These are phyloP conservation scores for Mellivora capensis DNA, from an alignment of 2,113 vertebrate genomes.

Conservation along the genomic window DNA sequence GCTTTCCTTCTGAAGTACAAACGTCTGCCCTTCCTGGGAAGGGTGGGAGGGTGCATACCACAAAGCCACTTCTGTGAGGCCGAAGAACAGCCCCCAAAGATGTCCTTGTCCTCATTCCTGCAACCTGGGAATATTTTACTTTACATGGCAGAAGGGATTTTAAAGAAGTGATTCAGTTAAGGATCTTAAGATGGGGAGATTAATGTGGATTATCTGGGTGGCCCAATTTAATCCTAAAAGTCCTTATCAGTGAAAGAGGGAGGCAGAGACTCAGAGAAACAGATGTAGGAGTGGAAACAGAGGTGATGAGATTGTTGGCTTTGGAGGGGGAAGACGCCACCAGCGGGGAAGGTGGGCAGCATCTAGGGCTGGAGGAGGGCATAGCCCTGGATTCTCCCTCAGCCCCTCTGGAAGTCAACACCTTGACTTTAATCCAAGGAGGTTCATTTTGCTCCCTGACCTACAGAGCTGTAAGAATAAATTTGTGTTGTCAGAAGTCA, in stretches of 20 bases:
- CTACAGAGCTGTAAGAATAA: background rate
- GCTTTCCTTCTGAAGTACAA: background rate
- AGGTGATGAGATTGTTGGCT: background rate
- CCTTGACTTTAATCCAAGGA: background rate
- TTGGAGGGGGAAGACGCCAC: background rate
- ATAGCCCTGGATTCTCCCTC: background rate
- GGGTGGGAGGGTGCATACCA: background rate
- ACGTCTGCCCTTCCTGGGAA: background rate
- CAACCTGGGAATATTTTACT: background rate
- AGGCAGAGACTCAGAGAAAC: background rate
- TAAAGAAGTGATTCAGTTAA: background rate
- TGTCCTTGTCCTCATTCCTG: background rate
- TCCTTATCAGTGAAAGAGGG: background rate
- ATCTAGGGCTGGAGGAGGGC: background rate
- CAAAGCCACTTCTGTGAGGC: accelerated
- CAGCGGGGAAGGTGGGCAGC: background rate
- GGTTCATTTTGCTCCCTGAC: background rate
- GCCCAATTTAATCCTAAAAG: background rate
- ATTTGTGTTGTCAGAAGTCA: background rate
- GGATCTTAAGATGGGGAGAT: background rate
- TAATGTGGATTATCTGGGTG: background rate
- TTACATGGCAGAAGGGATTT: background rate
- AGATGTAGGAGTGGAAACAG: background rate
- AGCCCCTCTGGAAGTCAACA: background rate
- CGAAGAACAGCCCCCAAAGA: background rate